phyloP scores from a whole-genome alignment of 2,113 vertebrate species.

The Poicephalus meyeri region DNA sequence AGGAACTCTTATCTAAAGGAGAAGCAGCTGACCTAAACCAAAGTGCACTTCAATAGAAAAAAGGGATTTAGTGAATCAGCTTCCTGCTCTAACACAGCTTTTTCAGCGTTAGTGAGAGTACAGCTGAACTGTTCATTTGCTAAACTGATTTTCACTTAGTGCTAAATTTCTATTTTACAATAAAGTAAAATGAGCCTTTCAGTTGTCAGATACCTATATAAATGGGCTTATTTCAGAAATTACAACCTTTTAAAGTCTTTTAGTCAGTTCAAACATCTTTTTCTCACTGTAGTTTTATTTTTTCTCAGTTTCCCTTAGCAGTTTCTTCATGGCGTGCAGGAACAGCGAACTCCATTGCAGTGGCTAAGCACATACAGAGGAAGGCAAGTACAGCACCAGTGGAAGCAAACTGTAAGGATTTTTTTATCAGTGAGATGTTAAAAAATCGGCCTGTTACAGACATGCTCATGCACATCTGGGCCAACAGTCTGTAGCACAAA shows the following conservation, averaged over 20 bases:
- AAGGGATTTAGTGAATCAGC: neutral
- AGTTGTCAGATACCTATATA: neutral
- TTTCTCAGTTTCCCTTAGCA: neutral
- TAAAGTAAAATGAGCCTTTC: neutral
- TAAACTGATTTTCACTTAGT: neutral
- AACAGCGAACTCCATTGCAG: neutral
- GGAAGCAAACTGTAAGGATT: neutral
- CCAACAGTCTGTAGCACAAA: neutral
- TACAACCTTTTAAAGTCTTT: neutral
- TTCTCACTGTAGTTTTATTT: neutral
- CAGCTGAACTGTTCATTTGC: neutral
- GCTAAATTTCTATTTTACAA: neutral
- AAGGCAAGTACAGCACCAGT: neutral
- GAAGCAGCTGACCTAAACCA: neutral
- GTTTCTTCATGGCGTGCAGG: neutral
- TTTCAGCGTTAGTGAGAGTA: neutral
- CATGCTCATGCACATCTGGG: neutral
- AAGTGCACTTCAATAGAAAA: neutral
- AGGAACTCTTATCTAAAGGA: neutral
- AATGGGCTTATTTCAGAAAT: neutral
- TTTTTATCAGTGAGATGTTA: neutral
- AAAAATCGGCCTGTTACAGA: neutral
- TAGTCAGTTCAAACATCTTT: neutral
- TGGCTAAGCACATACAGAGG: fast-evolving
- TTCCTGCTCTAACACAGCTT: neutral